Percentiles rank a stretch among this genome's conserved stretches.
These are phyloP conservation scores for Colostygia pectinataria DNA, from an alignment of 2,888 invertebrate species.

Conservation along the genomic window DNA sequence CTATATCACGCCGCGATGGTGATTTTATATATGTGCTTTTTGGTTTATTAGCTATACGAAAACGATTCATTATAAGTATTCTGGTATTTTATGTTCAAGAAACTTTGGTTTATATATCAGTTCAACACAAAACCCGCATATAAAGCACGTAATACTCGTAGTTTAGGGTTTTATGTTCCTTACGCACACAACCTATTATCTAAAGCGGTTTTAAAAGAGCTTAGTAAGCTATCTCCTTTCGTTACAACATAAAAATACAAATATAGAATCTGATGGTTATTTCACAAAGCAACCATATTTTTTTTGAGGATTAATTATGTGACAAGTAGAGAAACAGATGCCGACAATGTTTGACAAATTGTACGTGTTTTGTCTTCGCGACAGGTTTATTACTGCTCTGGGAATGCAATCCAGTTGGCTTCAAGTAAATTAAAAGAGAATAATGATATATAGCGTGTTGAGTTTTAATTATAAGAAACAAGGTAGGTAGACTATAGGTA, in stretches of 20 bases:
- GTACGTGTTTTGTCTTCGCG: slow-evolving; percentile 47
- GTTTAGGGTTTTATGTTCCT: background rate
- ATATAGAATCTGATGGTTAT: slow-evolving; percentile 6
- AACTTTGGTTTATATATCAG: background rate
- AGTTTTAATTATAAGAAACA: slow-evolving; percentile 23
- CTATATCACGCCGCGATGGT: slow-evolving; percentile 16
- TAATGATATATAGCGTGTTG: slow-evolving; percentile 27
- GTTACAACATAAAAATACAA: background rate
- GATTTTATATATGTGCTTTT: slow-evolving; percentile 19
- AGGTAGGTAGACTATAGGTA: slow-evolving; percentile 17
- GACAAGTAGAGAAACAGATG: slow-evolving; percentile 52
- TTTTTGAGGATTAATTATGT: slow-evolving; percentile 42
- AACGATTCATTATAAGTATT: slow-evolving; percentile 23
- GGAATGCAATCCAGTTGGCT: slow-evolving; percentile 33
- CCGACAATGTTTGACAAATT: slow-evolving; percentile 53
- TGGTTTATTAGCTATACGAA: slow-evolving; percentile 20
- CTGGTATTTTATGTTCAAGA: slow-evolving; percentile 11
- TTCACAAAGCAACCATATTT: slow-evolving; percentile 15
- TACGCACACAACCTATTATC: background rate
- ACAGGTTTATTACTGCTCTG: slow-evolving; percentile 54
- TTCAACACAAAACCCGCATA: background rate
- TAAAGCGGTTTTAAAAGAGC: background rate
- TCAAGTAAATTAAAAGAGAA: slow-evolving; percentile 31
- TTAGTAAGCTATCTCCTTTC: background rate
- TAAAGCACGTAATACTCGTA: background rate